Percentiles rank a stretch among this genome's conserved stretches.
phyloP scores from a whole-genome alignment of 2,113 vertebrate genomes.

The Neotoma lepida region DNA sequence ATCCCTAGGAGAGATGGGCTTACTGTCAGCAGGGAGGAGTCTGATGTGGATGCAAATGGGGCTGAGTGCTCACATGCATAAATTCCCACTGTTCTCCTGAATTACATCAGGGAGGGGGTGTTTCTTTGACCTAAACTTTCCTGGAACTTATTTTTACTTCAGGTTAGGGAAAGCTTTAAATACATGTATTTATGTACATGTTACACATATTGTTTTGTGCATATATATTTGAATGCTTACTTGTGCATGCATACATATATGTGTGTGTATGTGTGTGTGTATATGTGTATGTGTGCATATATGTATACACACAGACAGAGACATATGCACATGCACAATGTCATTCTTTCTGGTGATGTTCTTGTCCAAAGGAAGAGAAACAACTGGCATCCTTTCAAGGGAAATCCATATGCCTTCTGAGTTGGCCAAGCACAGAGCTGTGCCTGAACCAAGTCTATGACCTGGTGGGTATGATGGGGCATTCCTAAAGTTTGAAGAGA shows the following conservation, averaged over 20 bases:
- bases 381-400: background rate
- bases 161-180: slow-evolving; percentile 11
- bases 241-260: background rate
- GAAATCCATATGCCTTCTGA: background rate
- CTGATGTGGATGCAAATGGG: slow-evolving; percentile 50
- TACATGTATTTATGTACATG: background rate
- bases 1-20: slow-evolving; percentile 68
- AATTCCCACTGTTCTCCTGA: slow-evolving; percentile 28
- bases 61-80: slow-evolving; percentile 38
- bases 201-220: background rate
- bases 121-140: slow-evolving; percentile 45
- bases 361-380: slow-evolving; percentile 4
- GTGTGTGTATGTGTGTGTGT: too few relatives aligned
- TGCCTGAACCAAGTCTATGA: background rate
- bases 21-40: slow-evolving; percentile 70
- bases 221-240: background rate
- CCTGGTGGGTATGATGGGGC: too few relatives aligned
- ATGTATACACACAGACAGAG: background rate
- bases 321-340: background rate
- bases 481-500: background rate
- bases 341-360: background rate
- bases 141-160: background rate
- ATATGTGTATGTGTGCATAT: too few relatives aligned
- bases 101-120: background rate
- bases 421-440: background rate